phyloP scores from a whole-genome alignment of 1,140 invertebrate genomes.

The Mesaphorura yosii region DNA sequence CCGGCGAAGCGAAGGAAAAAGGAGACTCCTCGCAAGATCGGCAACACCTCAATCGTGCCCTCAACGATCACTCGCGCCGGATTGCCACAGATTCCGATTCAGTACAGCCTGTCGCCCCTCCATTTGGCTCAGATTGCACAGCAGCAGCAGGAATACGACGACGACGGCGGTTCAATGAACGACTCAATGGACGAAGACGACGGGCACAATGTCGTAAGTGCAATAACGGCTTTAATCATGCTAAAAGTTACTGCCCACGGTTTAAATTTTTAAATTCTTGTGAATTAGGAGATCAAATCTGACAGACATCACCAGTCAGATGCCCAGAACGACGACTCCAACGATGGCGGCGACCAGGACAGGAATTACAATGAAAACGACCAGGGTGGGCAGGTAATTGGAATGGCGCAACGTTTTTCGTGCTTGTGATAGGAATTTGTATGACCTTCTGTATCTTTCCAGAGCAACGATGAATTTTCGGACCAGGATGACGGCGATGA shows the following conservation, averaged over 20 bases:
- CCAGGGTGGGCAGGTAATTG: conserved; percentile 4
- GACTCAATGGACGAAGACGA: conserved; percentile 12
- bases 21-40: conserved; percentile 26
- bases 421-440: no score
- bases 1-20: conserved; percentile 30
- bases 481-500: conserved; percentile 23
- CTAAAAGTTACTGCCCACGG: not conserved
- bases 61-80: conserved; percentile 9
- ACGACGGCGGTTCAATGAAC: conserved; percentile 2
- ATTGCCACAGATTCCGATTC: not conserved
- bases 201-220: conserved; percentile 16
- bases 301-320: conserved; percentile 19
- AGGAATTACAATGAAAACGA: conserved; percentile 25
- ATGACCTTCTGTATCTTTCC: no score
- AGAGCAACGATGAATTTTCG: conserved; percentile 18
- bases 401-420: no score
- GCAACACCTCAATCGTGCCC: conserved; percentile 15
- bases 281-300: conserved; percentile 12
- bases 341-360: conserved; percentile 19
- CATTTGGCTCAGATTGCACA: not conserved
- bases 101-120: not conserved
- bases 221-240: no score
- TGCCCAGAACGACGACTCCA: conserved; percentile 19
- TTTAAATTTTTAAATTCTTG: not conserved
- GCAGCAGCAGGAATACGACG: conserved; percentile 5